Conservation (phyloP, 2,888 invertebrate species). For the Aspidiotus destructor region DNA sequence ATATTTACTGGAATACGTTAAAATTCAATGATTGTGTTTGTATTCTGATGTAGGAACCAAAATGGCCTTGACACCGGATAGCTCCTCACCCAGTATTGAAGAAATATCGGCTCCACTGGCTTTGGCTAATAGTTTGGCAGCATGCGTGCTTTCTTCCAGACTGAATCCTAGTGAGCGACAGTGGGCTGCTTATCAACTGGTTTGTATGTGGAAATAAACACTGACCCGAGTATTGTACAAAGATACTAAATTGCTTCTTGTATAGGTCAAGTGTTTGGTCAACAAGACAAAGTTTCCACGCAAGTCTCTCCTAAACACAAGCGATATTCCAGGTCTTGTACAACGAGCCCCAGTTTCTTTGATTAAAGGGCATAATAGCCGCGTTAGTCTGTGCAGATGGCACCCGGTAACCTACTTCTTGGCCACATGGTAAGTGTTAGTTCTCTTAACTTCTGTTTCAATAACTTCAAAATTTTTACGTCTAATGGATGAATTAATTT, state of each 20-base stretch:
- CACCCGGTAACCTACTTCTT: constrained; percentile 44
- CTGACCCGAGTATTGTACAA: not conserved
- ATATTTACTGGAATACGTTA: too few relatives aligned
- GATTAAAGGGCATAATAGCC: constrained; percentile 50
- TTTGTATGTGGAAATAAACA: constrained; percentile 39
- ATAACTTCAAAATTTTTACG: constrained; percentile 5
- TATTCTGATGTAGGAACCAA: constrained; percentile 10
- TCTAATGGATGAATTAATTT: constrained; percentile 30
- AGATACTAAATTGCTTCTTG: constrained; percentile 17
- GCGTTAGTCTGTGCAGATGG: constrained; percentile 46
- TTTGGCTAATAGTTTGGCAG: constrained; percentile 51
- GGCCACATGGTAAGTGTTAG: constrained; percentile 45
- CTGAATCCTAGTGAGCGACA: constrained; percentile 48
- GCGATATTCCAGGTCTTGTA: constrained; percentile 47
- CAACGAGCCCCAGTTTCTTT: constrained; percentile 42
- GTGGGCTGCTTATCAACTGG: constrained; percentile 54
- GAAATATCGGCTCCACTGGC: constrained; percentile 42
- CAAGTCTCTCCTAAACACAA: constrained; percentile 42
- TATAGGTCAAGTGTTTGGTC: constrained; percentile 43
- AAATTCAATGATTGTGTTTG: not conserved
- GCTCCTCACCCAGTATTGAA: constrained; percentile 2
- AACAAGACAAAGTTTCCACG: constrained; percentile 41
- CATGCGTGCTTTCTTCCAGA: constrained; percentile 50
- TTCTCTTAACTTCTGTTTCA: not conserved
- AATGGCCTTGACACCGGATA: not conserved